Evolutionary conservation across 2,888 invertebrate species (phyloP).

Genomic region (Exephanes ischioxanthus): DNA sequence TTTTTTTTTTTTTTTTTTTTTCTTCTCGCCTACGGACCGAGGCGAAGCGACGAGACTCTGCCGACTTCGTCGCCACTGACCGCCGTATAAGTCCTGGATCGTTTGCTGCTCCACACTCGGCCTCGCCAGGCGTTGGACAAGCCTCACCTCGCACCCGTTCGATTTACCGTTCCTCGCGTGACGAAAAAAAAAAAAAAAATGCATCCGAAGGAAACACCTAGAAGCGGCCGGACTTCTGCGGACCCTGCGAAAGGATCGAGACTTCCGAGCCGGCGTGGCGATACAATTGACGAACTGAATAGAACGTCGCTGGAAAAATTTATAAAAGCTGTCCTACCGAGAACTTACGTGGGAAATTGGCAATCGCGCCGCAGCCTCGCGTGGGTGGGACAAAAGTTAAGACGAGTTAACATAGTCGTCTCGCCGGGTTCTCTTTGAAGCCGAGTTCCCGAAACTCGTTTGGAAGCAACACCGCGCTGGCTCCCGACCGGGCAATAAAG

Average conservation of each 20-base stretch:
- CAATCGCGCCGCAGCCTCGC: background rate
- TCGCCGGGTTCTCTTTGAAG: slow-evolving; percentile 44
- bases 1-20: background rate
- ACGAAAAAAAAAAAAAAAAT: background rate
- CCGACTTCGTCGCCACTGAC: background rate
- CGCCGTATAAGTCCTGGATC: slow-evolving; percentile 39
- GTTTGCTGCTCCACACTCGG: slow-evolving; percentile 8
- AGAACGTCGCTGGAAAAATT: background rate
- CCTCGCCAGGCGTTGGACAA: slow-evolving; percentile 5
- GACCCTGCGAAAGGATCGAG: too few relatives aligned
- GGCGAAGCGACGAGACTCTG: slow-evolving; percentile 11
- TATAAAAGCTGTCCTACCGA: background rate
- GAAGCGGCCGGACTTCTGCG: too few relatives aligned
- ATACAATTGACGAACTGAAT: background rate
- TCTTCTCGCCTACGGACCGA: slow-evolving; percentile 23
- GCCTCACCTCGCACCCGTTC: background rate
- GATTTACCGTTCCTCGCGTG: background rate
- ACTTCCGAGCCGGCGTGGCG: too few relatives aligned
- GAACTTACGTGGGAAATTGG: slow-evolving; percentile 21
- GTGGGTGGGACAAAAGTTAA: slow-evolving; percentile 12
- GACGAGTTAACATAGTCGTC: background rate
- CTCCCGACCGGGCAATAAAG: slow-evolving; percentile 54
- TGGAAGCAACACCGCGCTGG: slow-evolving; percentile 45
- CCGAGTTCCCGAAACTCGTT: slow-evolving; percentile 49
- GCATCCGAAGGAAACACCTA: background rate